Conservation (phyloP, 2,888 invertebrate species). For the Leptopilina myrica region DNA sequence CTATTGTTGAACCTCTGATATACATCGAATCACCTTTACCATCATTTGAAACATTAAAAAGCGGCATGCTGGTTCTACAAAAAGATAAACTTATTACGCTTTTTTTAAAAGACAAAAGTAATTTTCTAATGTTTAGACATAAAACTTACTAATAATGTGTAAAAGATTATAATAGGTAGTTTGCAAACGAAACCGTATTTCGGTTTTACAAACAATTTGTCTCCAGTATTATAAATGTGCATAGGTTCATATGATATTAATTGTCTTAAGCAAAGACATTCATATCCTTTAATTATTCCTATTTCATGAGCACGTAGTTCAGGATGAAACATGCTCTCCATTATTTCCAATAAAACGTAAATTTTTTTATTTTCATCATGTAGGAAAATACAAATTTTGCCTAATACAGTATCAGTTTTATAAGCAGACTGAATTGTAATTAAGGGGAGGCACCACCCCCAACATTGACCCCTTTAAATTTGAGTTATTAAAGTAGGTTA, state of each 20-base stretch:
- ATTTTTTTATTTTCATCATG: slow-evolving; percentile 10
- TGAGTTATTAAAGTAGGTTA: no score
- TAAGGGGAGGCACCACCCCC: no score
- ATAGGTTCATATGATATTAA: slow-evolving; percentile 49
- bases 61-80: not conserved
- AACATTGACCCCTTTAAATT: no score
- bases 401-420: slow-evolving; percentile 46
- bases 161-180: not conserved
- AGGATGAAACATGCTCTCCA: slow-evolving; percentile 45
- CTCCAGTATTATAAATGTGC: slow-evolving; percentile 47
- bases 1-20: not conserved
- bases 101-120: not conserved
- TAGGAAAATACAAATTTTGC: slow-evolving; percentile 46
- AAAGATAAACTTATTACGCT: not conserved
- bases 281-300: slow-evolving; percentile 40
- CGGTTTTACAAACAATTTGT: slow-evolving; percentile 49
- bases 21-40: not conserved
- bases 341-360: slow-evolving; percentile 47
- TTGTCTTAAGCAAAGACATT: slow-evolving; percentile 43
- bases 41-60: not conserved
- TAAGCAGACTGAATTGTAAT: slow-evolving; percentile 44
- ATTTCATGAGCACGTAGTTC: slow-evolving; percentile 46
- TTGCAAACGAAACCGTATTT: slow-evolving; percentile 45
- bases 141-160: not conserved
- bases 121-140: not conserved